Percentiles rank a stretch among this genome's conserved stretches.
phyloP scores from a whole-genome alignment of 2,113 vertebrate genomes.

The Arizona elegans region DNA sequence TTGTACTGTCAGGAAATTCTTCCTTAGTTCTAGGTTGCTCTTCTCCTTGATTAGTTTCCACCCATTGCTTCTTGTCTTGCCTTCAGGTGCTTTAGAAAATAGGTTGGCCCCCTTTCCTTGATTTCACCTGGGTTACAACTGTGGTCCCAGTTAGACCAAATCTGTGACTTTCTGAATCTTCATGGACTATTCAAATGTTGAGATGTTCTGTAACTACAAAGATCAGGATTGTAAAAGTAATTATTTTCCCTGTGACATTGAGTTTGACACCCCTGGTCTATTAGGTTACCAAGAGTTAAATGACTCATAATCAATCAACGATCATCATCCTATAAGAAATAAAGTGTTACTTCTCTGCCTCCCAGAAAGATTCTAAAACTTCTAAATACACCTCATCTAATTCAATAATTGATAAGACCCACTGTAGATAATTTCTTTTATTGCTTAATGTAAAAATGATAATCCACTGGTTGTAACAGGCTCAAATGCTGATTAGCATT shows the following conservation, averaged over 20 bases:
- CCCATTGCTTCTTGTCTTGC: neutral
- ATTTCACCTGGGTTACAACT: too few relatives aligned
- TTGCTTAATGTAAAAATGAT: neutral
- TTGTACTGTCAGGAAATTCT: neutral
- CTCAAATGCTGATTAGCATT: neutral
- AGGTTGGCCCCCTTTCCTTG: too few relatives aligned
- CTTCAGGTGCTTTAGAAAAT: neutral
- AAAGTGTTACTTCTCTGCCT: neutral
- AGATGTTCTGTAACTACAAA: too few relatives aligned
- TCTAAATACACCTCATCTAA: neutral
- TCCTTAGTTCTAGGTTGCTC: neutral
- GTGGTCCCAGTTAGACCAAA: too few relatives aligned
- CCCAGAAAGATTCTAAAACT: neutral
- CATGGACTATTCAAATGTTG: too few relatives aligned
- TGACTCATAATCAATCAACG: too few relatives aligned
- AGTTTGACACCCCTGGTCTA: too few relatives aligned
- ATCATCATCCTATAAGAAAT: too few relatives aligned
- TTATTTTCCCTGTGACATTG: too few relatives aligned
- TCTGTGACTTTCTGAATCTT: too few relatives aligned
- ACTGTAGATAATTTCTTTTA: neutral
- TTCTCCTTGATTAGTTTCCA: neutral
- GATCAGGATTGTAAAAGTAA: too few relatives aligned
- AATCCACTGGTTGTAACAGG: neutral
- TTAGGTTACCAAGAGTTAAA: too few relatives aligned
- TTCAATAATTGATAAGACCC: neutral